These are phyloP conservation scores for Drosophila leontia DNA, from an alignment of 1,140 invertebrate genomes.

Conservation along the genomic window DNA sequence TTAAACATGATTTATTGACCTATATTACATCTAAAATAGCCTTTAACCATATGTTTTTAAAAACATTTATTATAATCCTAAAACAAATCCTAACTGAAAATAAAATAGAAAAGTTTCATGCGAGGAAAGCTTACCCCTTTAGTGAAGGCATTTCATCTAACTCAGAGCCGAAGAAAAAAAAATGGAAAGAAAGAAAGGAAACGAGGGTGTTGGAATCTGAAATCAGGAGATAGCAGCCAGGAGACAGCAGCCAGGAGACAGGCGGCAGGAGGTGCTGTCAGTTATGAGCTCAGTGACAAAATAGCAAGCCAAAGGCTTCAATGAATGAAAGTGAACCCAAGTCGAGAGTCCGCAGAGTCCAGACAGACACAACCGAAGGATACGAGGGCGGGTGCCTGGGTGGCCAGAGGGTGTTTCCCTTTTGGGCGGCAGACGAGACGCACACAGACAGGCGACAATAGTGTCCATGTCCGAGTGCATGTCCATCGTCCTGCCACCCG, in stretches of 20 bases:
- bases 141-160: constrained; percentile 12
- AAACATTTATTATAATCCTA: no score
- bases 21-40: neutral
- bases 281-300: constrained; percentile 63
- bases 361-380: constrained; percentile 26
- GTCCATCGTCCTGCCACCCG: constrained; percentile 30
- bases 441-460: constrained; percentile 58
- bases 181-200: neutral
- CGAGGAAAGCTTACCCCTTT: neutral
- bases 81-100: neutral
- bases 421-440: constrained; percentile 28
- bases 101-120: neutral
- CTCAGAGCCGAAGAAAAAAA: neutral
- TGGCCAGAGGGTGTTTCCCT: constrained; percentile 11
- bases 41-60: neutral
- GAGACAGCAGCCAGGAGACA: neutral
- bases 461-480: constrained; percentile 43
- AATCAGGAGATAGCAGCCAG: constrained; percentile 2
- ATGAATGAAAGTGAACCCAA: constrained; percentile 64
- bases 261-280: constrained; percentile 14
- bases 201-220: neutral
- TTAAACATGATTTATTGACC: no score
- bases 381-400: constrained; percentile 13
- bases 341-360: constrained; percentile 26
- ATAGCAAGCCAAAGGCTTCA: constrained; percentile 56